Conservation (phyloP, 2,888 invertebrate species). For the Limnephilus lunatus region DNA sequence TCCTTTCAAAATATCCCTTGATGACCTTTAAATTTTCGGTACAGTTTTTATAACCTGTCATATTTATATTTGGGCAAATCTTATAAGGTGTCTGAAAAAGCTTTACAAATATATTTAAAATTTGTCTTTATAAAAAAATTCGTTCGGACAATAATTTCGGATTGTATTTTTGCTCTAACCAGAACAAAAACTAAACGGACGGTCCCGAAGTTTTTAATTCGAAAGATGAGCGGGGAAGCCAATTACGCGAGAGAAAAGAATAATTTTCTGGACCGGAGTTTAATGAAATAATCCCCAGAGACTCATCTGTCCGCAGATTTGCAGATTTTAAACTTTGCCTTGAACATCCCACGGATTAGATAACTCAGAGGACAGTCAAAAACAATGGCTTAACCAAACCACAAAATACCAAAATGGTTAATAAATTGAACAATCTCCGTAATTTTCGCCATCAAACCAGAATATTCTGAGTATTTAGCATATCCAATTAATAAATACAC, state of each 20-base stretch:
- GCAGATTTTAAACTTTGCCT: conserved; percentile 27
- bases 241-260: conserved; percentile 42
- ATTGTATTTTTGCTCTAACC: background rate
- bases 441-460: too few species aligned
- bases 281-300: conserved; percentile 40
- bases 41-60: background rate
- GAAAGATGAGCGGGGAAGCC: conserved; percentile 17
- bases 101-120: background rate
- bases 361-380: background rate
- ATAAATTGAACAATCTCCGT: too few species aligned
- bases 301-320: conserved; percentile 36
- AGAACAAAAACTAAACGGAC: conserved; percentile 35
- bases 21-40: background rate
- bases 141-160: conserved; percentile 10
- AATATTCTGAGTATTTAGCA: too few species aligned
- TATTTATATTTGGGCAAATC: background rate
- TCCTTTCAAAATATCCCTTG: background rate
- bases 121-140: background rate
- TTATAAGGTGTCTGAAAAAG: background rate
- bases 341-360: background rate
- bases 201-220: conserved; percentile 24
- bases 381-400: background rate
- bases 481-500: too few species aligned
- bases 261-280: conserved; percentile 40
- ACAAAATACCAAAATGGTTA: background rate